These are phyloP conservation scores for Saimiri boliviensis DNA, from an alignment of 2,113 vertebrate genomes.

Conservation along the genomic window DNA sequence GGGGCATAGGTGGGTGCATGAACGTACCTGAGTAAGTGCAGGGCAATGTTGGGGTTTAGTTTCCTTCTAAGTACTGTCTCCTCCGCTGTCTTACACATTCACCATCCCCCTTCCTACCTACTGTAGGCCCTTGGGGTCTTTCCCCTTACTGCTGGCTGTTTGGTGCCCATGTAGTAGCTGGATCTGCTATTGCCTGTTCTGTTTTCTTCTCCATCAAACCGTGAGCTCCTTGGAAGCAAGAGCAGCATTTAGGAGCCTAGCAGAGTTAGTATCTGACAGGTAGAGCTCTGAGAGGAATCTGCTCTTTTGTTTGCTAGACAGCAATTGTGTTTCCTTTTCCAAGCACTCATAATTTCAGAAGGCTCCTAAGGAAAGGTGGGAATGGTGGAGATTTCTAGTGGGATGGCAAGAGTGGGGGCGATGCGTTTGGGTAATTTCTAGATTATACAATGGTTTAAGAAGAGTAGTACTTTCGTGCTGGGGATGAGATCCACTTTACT, in stretches of 20 bases:
- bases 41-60: not conserved
- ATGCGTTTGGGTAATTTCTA: constrained; percentile 35
- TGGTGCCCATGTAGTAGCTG: not conserved
- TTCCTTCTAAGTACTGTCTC: not conserved
- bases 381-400: not conserved
- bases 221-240: constrained; percentile 45
- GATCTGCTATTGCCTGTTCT: not conserved
- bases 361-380: not conserved
- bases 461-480: not conserved
- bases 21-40: not conserved
- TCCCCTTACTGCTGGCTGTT: not conserved
- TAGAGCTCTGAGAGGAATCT: constrained; percentile 37
- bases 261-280: constrained; percentile 2
- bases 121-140: not conserved
- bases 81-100: not conserved
- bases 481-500: not conserved
- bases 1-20: not conserved
- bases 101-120: not conserved
- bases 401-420: not conserved
- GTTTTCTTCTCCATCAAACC: constrained; percentile 40
- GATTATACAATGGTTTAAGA: not conserved
- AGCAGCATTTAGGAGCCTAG: not conserved
- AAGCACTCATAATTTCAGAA: constrained; percentile 40
- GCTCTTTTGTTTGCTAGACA: constrained; percentile 25
- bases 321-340: constrained; percentile 39